Evolutionary conservation across 2,797 vertebrate genomes (phyloP), one percentile per base, ranked within the genome.

Genomic region (Sylvia borin): DNA sequence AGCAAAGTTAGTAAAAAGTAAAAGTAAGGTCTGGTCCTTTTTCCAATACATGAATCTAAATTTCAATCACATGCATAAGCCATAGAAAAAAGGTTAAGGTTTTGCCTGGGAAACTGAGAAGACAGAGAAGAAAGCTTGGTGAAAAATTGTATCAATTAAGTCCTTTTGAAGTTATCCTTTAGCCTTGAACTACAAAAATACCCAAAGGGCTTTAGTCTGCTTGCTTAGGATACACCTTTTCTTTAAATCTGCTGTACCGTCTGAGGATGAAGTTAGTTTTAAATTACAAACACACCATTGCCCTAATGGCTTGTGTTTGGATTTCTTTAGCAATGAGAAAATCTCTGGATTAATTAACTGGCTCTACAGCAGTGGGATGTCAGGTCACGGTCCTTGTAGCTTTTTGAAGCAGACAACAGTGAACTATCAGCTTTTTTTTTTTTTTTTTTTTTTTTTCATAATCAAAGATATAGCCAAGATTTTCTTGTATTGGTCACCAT

Each of bases 131-230:
- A 55, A 92, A 88, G 47, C 29, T 54, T 55, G 38, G 13, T 78
- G 61, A 64, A 84, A 78, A 94, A 47, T 26, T 48, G 51, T 57
- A 60, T 78, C 29, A 85, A 13, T 81, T 76, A 92, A 77, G 13
- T 75, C 18, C n/a, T 92, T 93, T 78, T 93, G 81, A 96, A 93
- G 68, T 92, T 87, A 42, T 50, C 29, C 58, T 88, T 76, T 77
- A 38, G 68, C 75, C 75, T 93, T 75, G 38, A 95, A 54, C 29
- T 53, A 60, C 47, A 90, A 81, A 70, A 91, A 54, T 64, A 32
- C 55, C 85, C 66, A 64, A 75, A 67, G 55, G 82, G 60, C 24
- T 73, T 65, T 57, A 27, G 36, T 60, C 75, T 92, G 22, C 75
- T 82, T 80, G 24, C 12, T 58, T 75, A 36, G 71, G 38, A 53